Conservation (phyloP, 2,888 invertebrate genomes). For the Linnaemya tessellans region DNA sequence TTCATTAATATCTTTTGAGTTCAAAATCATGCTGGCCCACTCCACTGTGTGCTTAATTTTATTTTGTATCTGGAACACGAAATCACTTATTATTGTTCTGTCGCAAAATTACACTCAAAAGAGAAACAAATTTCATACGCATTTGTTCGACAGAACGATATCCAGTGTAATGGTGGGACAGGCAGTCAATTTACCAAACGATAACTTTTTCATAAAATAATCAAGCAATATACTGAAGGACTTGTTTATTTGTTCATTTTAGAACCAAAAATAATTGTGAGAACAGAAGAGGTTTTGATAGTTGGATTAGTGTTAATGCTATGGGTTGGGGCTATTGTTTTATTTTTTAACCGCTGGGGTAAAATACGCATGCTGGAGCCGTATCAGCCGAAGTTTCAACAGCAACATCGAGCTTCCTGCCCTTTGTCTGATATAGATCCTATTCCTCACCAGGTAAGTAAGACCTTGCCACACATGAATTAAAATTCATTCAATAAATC, state of each 20-base stretch:
- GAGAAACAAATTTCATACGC: too few species aligned
- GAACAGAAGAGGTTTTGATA: constrained; percentile 93
- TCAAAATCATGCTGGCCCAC: too few species aligned
- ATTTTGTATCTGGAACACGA: too few species aligned
- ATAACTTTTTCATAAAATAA: neutral
- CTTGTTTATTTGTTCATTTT: constrained; percentile 8
- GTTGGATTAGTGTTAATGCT: constrained; percentile 92
- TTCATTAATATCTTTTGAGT: too few species aligned
- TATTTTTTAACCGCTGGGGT: constrained; percentile 97
- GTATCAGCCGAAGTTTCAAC: constrained; percentile 95
- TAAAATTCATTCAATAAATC: neutral
- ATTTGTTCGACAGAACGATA: too few species aligned
- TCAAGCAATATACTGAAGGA: neutral
- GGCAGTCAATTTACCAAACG: neutral
- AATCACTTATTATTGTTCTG: too few species aligned
- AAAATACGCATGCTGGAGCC: constrained; percentile 96
- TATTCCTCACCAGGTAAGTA: constrained; percentile 81
- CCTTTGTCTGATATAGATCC: constrained; percentile 85
- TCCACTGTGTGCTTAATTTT: too few species aligned
- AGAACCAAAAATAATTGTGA: constrained; percentile 89
- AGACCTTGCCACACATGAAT: neutral
- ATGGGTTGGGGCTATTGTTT: constrained; percentile 94
- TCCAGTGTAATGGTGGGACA: too few species aligned
- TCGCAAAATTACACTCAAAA: too few species aligned
- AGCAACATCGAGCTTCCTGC: constrained; percentile 91